phyloP scores from a whole-genome alignment of 1,140 invertebrate genomes.

The Apis dorsata region DNA sequence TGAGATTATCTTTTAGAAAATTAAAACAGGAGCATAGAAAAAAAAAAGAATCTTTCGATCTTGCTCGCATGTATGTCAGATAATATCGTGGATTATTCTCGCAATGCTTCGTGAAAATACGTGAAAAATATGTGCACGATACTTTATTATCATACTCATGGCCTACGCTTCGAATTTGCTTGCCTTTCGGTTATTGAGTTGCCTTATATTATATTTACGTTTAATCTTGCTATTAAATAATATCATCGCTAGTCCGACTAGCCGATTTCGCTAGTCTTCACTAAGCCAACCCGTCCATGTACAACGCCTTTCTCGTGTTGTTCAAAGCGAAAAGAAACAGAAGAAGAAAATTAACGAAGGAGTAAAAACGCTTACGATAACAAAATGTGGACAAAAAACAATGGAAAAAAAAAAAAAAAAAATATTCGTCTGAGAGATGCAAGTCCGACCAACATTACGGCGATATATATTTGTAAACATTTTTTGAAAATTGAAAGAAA shows the following conservation, averaged over 20 bases:
- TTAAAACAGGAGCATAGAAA: too few relatives aligned
- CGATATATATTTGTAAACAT: slow-evolving; percentile 53
- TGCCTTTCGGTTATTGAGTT: slow-evolving; percentile 61
- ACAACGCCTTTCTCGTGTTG: slow-evolving; percentile 69
- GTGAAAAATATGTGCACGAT: slow-evolving; percentile 50
- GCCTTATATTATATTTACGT: slow-evolving; percentile 57
- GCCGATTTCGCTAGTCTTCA: slow-evolving; percentile 72
- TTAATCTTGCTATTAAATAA: slow-evolving; percentile 56
- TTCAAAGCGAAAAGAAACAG: slow-evolving; percentile 43
- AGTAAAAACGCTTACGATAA: slow-evolving; percentile 7
- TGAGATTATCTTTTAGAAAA: slow-evolving; percentile 2
- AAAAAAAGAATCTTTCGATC: slow-evolving; percentile 2
- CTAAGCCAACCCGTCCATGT: slow-evolving; percentile 77
- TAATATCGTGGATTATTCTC: neutral
- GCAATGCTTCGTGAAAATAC: slow-evolving; percentile 25
- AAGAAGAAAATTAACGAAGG: neutral
- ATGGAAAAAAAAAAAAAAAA: neutral
- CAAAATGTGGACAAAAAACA: slow-evolving; percentile 21
- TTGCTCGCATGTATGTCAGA: neutral
- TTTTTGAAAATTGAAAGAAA: slow-evolving; percentile 13
- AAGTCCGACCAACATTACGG: slow-evolving; percentile 34
- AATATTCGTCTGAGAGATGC: slow-evolving; percentile 15
- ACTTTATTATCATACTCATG: slow-evolving; percentile 60
- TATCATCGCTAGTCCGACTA: slow-evolving; percentile 74
- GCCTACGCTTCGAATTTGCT: slow-evolving; percentile 66